These are phyloP conservation scores for Caenorhabditis inopinata DNA, from an alignment of 1,140 invertebrate species.

Conservation along the genomic window DNA sequence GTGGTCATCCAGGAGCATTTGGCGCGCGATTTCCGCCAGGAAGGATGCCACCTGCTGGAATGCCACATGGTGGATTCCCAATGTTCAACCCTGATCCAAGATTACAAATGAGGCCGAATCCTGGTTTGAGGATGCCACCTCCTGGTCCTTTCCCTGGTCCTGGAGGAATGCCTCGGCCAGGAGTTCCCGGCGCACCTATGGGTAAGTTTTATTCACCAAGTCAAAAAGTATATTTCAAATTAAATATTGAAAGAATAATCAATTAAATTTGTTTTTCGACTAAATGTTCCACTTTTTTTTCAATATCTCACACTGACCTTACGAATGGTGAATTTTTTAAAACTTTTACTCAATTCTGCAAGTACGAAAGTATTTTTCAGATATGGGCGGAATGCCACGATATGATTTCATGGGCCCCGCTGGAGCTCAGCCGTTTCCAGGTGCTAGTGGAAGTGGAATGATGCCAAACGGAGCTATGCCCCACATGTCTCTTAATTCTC, in stretches of 20 bases:
- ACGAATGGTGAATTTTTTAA: too few relatives aligned
- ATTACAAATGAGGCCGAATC: not conserved
- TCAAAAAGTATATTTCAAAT: too few relatives aligned
- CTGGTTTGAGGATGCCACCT: slow-evolving; percentile 21
- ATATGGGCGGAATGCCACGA: not conserved
- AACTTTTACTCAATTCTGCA: too few relatives aligned
- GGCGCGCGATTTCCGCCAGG: not conserved
- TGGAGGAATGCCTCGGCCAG: not conserved
- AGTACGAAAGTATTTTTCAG: too few relatives aligned
- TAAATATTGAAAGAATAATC: too few relatives aligned
- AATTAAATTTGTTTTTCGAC: too few relatives aligned
- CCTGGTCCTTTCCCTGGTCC: not conserved
- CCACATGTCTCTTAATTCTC: slow-evolving; percentile 39
- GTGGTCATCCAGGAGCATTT: slow-evolving; percentile 1
- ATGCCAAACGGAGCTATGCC: slow-evolving; percentile 30
- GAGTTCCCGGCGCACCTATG: not conserved
- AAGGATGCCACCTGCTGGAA: not conserved
- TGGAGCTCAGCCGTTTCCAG: not conserved
- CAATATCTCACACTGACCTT: too few relatives aligned
- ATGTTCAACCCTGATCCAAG: slow-evolving; percentile 20
- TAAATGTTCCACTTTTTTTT: too few relatives aligned
- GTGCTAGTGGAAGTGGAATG: slow-evolving; percentile 15
- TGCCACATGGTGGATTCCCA: slow-evolving; percentile 23
- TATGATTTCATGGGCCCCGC: slow-evolving; percentile 12
- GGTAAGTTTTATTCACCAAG: slow-evolving; percentile 13